These are phyloP conservation scores for Zapus hudsonius DNA, from an alignment of 2,113 vertebrate species.

Conservation along the genomic window DNA sequence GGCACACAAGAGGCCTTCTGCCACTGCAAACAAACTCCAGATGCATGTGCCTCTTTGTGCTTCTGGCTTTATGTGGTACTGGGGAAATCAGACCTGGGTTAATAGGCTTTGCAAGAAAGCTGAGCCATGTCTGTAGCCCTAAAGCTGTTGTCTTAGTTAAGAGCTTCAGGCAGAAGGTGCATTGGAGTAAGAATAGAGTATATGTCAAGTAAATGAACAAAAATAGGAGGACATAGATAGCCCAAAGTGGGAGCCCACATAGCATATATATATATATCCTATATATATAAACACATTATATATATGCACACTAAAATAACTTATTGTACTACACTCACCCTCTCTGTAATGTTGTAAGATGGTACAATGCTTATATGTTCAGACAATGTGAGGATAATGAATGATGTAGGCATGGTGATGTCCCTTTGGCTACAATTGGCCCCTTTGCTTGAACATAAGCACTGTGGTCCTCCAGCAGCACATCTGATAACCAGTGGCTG, in stretches of 20 bases:
- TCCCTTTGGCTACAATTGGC: background rate
- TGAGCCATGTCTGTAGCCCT: too few species aligned
- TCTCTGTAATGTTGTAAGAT: background rate
- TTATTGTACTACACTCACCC: background rate
- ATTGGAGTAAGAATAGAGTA: background rate
- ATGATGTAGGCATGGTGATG: background rate
- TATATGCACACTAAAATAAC: too few species aligned
- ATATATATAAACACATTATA: too few species aligned
- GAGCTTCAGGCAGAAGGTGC: background rate
- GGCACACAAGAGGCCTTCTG: too few species aligned
- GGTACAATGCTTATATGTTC: too few species aligned
- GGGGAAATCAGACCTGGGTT: too few species aligned
- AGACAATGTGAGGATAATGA: background rate
- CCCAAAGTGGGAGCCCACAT: background rate
- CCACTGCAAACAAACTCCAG: too few species aligned
- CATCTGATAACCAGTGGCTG: background rate
- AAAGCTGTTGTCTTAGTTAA: background rate
- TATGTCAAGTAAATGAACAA: background rate
- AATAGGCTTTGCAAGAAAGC: too few species aligned
- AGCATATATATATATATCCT: too few species aligned
- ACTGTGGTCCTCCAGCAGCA: fast-evolving
- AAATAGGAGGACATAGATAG: background rate
- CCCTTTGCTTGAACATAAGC: background rate
- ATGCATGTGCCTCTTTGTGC: too few species aligned
- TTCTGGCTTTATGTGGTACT: too few species aligned